Evolutionary conservation across 64 coral and sea anemone species (phyloP), one percentile per base, ranked within the genome.

Genomic region (Montipora cactus): DNA sequence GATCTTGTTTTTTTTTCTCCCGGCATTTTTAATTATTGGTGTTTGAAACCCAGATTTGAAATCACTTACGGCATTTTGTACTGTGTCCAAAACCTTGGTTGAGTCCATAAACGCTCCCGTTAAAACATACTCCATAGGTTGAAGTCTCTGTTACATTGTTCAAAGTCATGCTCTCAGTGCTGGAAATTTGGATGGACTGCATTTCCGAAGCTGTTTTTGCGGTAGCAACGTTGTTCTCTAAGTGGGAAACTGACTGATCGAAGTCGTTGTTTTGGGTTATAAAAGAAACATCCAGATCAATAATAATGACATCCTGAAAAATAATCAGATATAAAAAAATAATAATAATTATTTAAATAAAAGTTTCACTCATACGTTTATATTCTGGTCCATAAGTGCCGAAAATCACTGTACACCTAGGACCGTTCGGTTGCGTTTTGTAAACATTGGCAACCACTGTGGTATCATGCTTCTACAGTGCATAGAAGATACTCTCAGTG

Each of bases 21-120:
- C 37, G 37, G 37, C 37, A 37, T 37, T 37, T 37, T 37, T 37
- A 37, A 37, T 37, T 11, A 57, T 8, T 57, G 0, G 53, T 57
- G 53, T 11, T 8, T 57, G 7, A 57, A 57, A 57, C 3, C 53
- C 7, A 57, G 11, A 57, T 57, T 57, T 57, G 53, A 57, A 13
- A 74, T 6, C 50, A 99, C 98, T 87, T 95, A 99, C 98, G 94
- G 23, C 98, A 99, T 95, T 96, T 94, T 3, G 79, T 10, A 1
- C 49, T 88, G 45, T 79, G 77, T 6, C 53, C 88, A n/a, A 7
- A 7, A 5, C 64, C 23, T 3, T 51, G 84, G 55, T 99, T 99
- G 62, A 99, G 90, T 23, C 88, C 95, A 78, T 68, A 89, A 7
- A 99, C 89, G 21, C 82, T 90, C 44, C 98, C 98, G 50, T 99